Conservation (phyloP, 2,888 invertebrate species). For the Dryobotodes eremita region DNA sequence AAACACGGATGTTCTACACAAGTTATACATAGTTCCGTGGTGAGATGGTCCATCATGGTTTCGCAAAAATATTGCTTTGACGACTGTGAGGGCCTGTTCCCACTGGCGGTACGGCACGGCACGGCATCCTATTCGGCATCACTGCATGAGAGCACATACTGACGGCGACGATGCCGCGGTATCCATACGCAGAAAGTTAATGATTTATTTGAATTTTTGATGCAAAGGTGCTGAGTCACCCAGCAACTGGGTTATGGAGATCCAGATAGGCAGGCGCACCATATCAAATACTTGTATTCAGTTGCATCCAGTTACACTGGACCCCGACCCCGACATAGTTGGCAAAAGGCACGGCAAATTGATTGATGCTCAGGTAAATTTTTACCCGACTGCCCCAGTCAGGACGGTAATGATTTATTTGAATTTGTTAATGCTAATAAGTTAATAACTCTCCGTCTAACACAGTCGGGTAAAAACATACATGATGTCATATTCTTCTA, state of each 20-base stretch:
- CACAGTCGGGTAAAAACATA: not conserved
- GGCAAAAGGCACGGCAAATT: too few species aligned
- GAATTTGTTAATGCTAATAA: not conserved
- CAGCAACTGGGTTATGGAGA: too few species aligned
- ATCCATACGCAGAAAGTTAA: too few species aligned
- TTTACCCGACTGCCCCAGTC: not conserved
- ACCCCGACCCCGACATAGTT: too few species aligned
- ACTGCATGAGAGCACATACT: not conserved
- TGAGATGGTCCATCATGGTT: not conserved
- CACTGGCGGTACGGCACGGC: not conserved
- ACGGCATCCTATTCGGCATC: not conserved
- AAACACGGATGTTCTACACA: not conserved
- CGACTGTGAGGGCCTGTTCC: not conserved
- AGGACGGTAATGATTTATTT: not conserved
- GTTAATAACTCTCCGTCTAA: not conserved
- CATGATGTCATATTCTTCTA: conserved; percentile 30
- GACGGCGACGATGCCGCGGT: too few species aligned
- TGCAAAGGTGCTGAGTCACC: too few species aligned
- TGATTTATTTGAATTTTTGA: not conserved
- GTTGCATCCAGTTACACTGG: too few species aligned
- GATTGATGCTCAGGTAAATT: too few species aligned
- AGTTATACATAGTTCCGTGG: not conserved
- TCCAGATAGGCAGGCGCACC: too few species aligned
- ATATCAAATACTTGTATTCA: too few species aligned
- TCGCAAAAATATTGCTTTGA: not conserved